phyloP scores from a whole-genome alignment of 37 sponge, comb jelly and placozoan species.

The Cliona cf. orientalis region DNA sequence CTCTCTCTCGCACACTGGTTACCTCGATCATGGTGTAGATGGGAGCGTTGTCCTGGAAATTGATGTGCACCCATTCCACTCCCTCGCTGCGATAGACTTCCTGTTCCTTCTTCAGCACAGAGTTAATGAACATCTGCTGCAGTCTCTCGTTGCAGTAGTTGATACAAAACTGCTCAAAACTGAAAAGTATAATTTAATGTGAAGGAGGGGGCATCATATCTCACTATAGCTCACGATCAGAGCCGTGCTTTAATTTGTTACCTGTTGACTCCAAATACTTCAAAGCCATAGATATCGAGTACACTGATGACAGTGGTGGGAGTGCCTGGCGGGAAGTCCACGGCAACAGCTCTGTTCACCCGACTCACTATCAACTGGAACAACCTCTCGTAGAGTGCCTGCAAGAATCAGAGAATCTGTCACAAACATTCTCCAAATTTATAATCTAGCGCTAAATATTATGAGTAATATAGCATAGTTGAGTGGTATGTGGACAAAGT shows the following conservation, averaged over 20 bases:
- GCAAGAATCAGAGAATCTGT: no score
- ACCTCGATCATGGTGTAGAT: constrained; percentile 76
- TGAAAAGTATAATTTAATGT: constrained; percentile 46
- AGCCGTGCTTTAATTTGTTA: neutral
- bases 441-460: no score
- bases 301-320: constrained; percentile 63
- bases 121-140: constrained; percentile 82
- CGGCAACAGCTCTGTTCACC: constrained; percentile 55
- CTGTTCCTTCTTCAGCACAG: constrained; percentile 67
- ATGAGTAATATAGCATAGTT: no score
- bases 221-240: no score
- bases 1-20: neutral
- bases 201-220: neutral
- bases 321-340: constrained; percentile 2
- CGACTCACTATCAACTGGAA: constrained; percentile 59
- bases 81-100: constrained; percentile 66
- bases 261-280: constrained; percentile 78
- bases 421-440: no score
- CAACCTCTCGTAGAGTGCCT: constrained; percentile 71
- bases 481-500: no score
- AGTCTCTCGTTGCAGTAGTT: constrained; percentile 98
- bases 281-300: constrained; percentile 83
- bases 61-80: constrained; percentile 73
- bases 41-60: constrained; percentile 71
- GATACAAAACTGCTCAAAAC: constrained; percentile 96